Evolutionary conservation across 2,797 vertebrate species (phyloP), one percentile per base, ranked within the genome.

Genomic region (Melanotaenia boesemani): DNA sequence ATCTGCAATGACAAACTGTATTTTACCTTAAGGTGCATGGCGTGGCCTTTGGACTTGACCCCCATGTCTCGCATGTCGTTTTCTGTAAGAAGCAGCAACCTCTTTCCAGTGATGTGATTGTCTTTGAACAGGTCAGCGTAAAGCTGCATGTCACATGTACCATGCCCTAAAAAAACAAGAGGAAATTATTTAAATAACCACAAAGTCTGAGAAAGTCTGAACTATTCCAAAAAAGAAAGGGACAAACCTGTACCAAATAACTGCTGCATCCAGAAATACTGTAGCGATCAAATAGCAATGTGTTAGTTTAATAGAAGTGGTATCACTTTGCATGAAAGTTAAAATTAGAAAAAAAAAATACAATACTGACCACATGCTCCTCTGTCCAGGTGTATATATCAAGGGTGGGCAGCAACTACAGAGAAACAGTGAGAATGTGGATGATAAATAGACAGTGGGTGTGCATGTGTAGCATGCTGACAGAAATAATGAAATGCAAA

Each of bases 241-340:
- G 39, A 85, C 93, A 92, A 95, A 98, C 97, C 97, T 96, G 95
- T 93, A 62, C 92, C 94, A 89, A 97, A 96, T 86, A 99, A 95
- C 82, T 99, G 97, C 62, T 97, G 93, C 95, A 99, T 96, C 97
- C 98, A 99, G 91, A 97, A 96, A 90, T 96, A 96, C 98, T 99
- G 94, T 60, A 85, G 88, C 87, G 79, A 91, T 56, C 77, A 66
- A 77, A 82, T 1, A 18, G 28, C 0, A 16, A 71, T 20, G 16
- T 20, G 24, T 89, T 56, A 80, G n/a, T 73, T 70, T 55, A 52
- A 57, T 15, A 18, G 16, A 1, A 16, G 13, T 63, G 0, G 1
- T 24, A 32, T 28, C 16, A 26, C 1, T n/a, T 50, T 55, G 41
- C 11, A 48, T 66, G 4, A 39, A 65, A 58, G 57, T 39, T 3